Base-by-base conservation (phyloP, 2,113 vertebrate genomes). In the Nettapus auritus region DNA sequence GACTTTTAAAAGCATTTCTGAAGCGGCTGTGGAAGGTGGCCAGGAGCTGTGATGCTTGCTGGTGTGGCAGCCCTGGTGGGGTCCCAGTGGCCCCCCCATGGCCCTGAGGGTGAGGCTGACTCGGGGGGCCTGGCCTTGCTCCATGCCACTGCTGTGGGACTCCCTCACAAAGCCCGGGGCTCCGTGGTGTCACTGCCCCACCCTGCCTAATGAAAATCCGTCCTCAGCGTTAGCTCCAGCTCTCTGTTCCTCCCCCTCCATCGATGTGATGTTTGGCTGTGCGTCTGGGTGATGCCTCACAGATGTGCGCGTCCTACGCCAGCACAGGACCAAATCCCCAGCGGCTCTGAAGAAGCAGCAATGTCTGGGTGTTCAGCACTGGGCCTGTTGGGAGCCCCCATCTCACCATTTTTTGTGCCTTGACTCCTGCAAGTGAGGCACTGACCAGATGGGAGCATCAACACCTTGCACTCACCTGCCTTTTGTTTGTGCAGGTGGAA, bases 131-230 rank as follows among this genome's bases (percentile, higher is more conserved):
- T 0, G 91, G 23, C 11, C 68, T 28, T 12, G 62, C 88, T 50
- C 87, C 56, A 87, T 2, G 0, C 34, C 0, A 0, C 60, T 2
- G 19, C 17, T 74, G 52, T 2, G 23, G 93, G 77, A 74, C 55
- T n/a, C 26, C 15, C 1, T 85, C 89, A 73, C 18, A 1, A 34
- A 12, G 48, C 62, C 0, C 5, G n/a, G 42, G 52, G 56, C 66
- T 22, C 20, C 6, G 1, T 8, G 66, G 53, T 0, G 8, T 13
- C 75, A 62, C 40, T 1, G 0, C 87, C 70, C 53, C 93, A 92
- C 82, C 87, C 90, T 60, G 40, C 52, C 34, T 33, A 80, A 82
- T 84, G 57, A 91, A 93, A 75, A 70, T 8, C 3, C 6, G 48
- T 87, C n/a, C 83, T 69, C 62, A 5, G 0, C 9, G 46, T 62